Base-by-base conservation (phyloP, 2,888 invertebrate species). In the Amphipoea lucens region DNA sequence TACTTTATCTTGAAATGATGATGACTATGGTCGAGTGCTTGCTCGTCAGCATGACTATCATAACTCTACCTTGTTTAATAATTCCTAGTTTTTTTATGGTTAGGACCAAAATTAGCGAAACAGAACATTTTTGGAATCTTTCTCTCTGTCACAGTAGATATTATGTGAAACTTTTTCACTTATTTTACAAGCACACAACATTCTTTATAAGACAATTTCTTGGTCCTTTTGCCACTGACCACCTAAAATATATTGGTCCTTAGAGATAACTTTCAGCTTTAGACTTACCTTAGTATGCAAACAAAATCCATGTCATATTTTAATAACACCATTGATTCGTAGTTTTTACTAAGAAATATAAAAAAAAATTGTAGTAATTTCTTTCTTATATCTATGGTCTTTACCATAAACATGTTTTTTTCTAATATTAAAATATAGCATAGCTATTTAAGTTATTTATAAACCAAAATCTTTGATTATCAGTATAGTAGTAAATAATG, bases 381-480 rank as follows among this genome's bases (percentile, higher is more conserved):
- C 14, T 14, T 48, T 48, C 14, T 14, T 48, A 48, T 48, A 48
- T 48, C 14, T 48, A 14, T 48, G 48, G 48, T 48, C 48, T 17
- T 42, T 17, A 17, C 14, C 75, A 23, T 45, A 11, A 23, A 29
- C 11, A 5, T 11, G 36, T 57, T 78, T 63, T 3, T 54, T 42
- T 42, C 6, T 4, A 11, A 23, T 17, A 1, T 20, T 17, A n/a
- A 3, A 5, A 7, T 42, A 51, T 29, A 29, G 29, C 72, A 51
- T n/a, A 72, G n/a, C 14, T 84, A 67, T 80, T 72, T 63, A 29
- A 80, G 4, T 40, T 42, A 62, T 48, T 54, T 65, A 83, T 83
- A 83, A 77, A 83, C 36, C 62, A 45, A 86, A 86, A 86, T 84
- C 83, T 70, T 83, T 67, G 57, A 45, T n/a, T 78, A 84, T 78